Conservation (phyloP, 2,113 vertebrate species). For the Harpagus bidentatus region DNA sequence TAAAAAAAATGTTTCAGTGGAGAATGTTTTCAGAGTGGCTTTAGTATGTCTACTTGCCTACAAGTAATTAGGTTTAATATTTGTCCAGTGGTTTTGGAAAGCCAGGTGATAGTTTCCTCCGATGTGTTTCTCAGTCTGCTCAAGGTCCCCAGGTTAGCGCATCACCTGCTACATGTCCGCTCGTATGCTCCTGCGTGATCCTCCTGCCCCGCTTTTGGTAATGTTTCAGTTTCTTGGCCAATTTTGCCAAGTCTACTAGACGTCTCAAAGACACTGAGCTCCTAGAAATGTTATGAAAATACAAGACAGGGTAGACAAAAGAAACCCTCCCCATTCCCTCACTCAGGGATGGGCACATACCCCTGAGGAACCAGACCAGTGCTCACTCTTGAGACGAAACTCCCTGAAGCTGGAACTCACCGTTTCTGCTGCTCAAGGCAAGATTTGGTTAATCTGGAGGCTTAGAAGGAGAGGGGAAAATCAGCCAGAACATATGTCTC, state of each 20-base stretch:
- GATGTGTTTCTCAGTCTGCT: not conserved
- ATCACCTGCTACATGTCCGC: not conserved
- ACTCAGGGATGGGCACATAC: not conserved
- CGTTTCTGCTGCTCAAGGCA: not conserved
- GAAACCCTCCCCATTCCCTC: not conserved
- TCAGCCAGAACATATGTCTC: not conserved
- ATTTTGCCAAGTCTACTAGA: not conserved
- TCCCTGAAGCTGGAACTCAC: not conserved
- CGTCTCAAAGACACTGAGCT: not conserved
- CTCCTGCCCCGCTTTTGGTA: not conserved
- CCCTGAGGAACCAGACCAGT: not conserved
- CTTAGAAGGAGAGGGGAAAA: not conserved
- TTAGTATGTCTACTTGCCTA: not conserved
- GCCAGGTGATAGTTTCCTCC: accelerated
- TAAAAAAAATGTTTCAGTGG: not conserved
- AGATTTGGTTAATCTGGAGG: not conserved
- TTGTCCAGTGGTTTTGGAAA: not conserved
- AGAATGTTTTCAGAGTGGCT: not conserved
- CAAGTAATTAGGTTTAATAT: not conserved
- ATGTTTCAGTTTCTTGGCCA: not conserved
- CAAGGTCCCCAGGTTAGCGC: not conserved
- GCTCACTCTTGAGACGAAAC: not conserved
- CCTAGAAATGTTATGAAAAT: not conserved
- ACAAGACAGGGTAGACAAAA: not conserved
- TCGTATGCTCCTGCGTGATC: accelerated